These are phyloP conservation scores for Monopterus albus DNA, from an alignment of 2,113 vertebrate species.

Conservation along the genomic window DNA sequence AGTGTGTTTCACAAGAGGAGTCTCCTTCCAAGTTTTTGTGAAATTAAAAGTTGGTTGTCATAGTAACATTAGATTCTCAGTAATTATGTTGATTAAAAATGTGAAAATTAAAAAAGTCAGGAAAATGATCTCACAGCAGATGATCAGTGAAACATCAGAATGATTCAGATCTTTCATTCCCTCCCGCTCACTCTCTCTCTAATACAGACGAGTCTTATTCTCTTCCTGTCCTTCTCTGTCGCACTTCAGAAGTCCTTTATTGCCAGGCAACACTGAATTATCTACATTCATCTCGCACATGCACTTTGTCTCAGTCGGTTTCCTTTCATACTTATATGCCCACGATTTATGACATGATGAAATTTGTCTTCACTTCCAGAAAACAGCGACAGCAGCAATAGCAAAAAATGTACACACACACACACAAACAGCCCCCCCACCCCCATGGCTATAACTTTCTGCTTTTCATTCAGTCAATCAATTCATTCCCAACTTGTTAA, in stretches of 20 bases:
- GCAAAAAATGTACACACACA: not conserved
- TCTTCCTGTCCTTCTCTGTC: slow-evolving; percentile 23
- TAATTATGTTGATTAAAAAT: slow-evolving; percentile 79
- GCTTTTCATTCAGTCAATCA: slow-evolving; percentile 9
- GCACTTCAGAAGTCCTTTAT: slow-evolving; percentile 45
- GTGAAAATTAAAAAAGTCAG: slow-evolving; percentile 78
- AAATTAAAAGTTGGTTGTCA: slow-evolving; percentile 69
- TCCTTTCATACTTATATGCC: slow-evolving; percentile 13
- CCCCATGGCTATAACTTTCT: not conserved
- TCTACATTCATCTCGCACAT: slow-evolving; percentile 35
- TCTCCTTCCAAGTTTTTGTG: slow-evolving; percentile 47
- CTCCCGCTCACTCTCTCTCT: slow-evolving; percentile 22
- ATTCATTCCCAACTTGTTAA: slow-evolving; percentile 51
- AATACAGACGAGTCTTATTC: slow-evolving; percentile 7
- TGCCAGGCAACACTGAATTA: slow-evolving; percentile 48
- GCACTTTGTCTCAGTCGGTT: slow-evolving; percentile 6
- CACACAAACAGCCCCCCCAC: not conserved
- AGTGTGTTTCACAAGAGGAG: slow-evolving; percentile 18
- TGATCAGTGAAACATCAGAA: slow-evolving; percentile 73
- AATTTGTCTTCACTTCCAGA: slow-evolving; percentile 19
- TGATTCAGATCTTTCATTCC: slow-evolving; percentile 58
- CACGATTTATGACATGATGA: no score
- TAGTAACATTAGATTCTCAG: slow-evolving; percentile 58
- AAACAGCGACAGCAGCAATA: not conserved
- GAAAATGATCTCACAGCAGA: slow-evolving; percentile 71